These are phyloP conservation scores for Staurois parvus DNA, from an alignment of 2,797 vertebrate species.

Conservation along the genomic window DNA sequence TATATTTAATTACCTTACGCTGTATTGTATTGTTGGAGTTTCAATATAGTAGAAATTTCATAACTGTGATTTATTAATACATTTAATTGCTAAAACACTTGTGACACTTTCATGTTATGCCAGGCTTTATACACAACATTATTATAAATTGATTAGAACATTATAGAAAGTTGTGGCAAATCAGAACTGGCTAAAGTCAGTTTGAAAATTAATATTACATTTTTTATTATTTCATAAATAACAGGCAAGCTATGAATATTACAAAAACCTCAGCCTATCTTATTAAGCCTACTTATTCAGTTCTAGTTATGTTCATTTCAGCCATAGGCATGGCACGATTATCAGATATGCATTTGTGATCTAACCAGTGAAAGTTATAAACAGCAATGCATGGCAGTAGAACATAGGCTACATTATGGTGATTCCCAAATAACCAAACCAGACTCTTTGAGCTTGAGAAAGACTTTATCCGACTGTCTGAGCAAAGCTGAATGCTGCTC, in stretches of 20 bases:
- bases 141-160: background rate
- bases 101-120: no score
- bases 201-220: background rate
- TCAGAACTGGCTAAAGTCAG: background rate
- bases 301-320: background rate
- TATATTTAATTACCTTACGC: background rate
- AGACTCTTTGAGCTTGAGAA: no score
- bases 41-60: no score
- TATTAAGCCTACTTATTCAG: background rate
- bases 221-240: background rate
- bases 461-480: no score
- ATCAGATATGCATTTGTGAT: background rate
- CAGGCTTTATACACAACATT: no score
- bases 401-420: no score
- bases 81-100: background rate
- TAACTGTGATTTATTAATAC: background rate
- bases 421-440: no score
- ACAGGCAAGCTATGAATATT: background rate
- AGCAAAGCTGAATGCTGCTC: no score
- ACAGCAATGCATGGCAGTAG: no score
- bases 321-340: background rate
- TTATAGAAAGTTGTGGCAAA: background rate
- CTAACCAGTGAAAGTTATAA: no score
- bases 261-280: background rate
- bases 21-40: no score